A percentile compares a stretch with the other conserved stretches of the same genome.
Conservation (phyloP, 2,888 invertebrate species). For the Nemotelus pantherinus region DNA sequence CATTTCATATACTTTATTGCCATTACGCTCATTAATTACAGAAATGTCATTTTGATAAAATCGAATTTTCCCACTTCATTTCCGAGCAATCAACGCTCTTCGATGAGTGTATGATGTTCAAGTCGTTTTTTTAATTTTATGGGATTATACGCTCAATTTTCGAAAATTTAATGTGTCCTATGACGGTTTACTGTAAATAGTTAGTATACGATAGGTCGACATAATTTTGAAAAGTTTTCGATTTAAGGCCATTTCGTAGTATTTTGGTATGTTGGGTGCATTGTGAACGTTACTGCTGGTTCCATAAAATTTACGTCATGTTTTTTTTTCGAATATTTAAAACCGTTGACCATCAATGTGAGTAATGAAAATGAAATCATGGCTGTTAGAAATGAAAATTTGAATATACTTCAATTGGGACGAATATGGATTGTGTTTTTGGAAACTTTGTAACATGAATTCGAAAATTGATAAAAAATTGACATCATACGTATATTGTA, state of each 20-base stretch:
- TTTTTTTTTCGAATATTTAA: neutral
- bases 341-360: neutral
- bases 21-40: constrained; percentile 32
- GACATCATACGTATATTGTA: no score
- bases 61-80: constrained; percentile 42
- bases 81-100: constrained; percentile 28
- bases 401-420: no score
- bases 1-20: constrained; percentile 30
- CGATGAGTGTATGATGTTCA: neutral
- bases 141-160: constrained; percentile 38
- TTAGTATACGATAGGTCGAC: neutral
- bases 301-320: neutral
- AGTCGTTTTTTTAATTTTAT: constrained; percentile 34
- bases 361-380: neutral
- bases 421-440: no score
- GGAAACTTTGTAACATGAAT: no score
- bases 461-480: no score
- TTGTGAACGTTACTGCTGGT: no score
- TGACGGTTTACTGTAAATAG: constrained; percentile 10
- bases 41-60: constrained; percentile 38
- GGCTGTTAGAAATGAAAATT: no score
- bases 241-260: no score
- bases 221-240: neutral
- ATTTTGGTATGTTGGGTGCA: no score
- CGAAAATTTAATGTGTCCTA: constrained; percentile 29